These are phyloP conservation scores for Chamaetylas fuelleborni DNA, from an alignment of 2,113 vertebrate genomes.

Conservation along the genomic window DNA sequence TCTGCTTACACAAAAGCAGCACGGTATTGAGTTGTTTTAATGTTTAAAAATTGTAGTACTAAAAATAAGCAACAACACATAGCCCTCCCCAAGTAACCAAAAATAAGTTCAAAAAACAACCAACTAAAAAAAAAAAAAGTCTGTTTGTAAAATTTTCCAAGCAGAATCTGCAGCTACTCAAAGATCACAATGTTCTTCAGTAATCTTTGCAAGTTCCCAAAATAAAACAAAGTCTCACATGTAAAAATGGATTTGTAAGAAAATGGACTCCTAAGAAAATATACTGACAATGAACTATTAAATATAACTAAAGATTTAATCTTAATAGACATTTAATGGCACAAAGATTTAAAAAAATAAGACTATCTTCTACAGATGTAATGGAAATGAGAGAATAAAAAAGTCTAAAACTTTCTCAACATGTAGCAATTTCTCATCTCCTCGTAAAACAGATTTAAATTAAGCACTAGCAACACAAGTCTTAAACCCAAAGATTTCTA, in stretches of 20 bases:
- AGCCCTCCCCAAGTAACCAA: neutral
- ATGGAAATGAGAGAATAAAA: neutral
- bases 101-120: neutral
- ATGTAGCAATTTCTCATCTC: neutral
- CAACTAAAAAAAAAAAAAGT: neutral
- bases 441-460: neutral
- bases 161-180: neutral
- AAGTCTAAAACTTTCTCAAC: neutral
- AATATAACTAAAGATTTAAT: neutral
- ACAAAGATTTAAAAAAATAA: neutral
- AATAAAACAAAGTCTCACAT: neutral
- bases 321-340: neutral
- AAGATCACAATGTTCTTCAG: neutral
- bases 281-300: neutral
- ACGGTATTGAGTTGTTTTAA: neutral
- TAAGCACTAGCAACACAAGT: neutral
- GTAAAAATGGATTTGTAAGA: neutral
- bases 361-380: neutral
- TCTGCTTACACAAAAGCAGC: neutral
- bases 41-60: neutral
- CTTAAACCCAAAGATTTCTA: neutral
- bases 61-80: neutral
- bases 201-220: neutral
- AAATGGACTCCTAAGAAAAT: neutral
- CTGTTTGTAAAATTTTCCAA: neutral